Percentiles rank a stretch among this genome's conserved stretches.
These are phyloP conservation scores for Lepidocyrtinus sp. DNA, from an alignment of 2,888 invertebrate genomes.

Conservation along the genomic window DNA sequence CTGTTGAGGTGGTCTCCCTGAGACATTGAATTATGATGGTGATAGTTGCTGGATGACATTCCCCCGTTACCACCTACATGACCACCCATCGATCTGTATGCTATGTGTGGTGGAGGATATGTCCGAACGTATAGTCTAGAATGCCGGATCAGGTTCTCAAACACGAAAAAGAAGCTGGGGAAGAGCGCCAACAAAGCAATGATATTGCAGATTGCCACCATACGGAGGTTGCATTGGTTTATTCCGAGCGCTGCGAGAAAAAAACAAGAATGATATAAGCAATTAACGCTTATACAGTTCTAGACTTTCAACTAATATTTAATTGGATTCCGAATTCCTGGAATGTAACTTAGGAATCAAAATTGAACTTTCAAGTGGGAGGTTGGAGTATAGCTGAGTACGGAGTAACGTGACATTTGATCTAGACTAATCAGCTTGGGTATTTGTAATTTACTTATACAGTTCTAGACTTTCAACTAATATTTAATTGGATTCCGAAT, in stretches of 20 bases:
- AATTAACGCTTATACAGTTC: too few species aligned
- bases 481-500: too few species aligned
- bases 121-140: conserved; percentile 39
- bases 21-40: background rate
- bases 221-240: conserved; percentile 61
- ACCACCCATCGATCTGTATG: conserved; percentile 2
- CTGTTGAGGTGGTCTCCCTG: background rate
- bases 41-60: background rate
- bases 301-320: too few species aligned
- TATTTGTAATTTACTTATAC: too few species aligned
- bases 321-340: too few species aligned
- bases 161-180: conserved; percentile 64
- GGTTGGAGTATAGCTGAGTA: too few species aligned
- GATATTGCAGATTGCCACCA: conserved; percentile 59
- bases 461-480: too few species aligned
- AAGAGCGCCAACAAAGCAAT: conserved; percentile 59
- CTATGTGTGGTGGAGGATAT: conserved; percentile 2
- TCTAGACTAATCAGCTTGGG: too few species aligned
- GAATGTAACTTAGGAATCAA: too few species aligned
- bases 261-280: too few species aligned
- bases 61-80: background rate
- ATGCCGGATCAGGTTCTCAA: conserved; percentile 58
- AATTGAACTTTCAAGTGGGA: too few species aligned
- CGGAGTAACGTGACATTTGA: too few species aligned
- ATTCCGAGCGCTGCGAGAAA: conserved; percentile 61